phyloP scores from a whole-genome alignment of 2,888 invertebrate genomes.

The Ormyrus nitidulus region DNA sequence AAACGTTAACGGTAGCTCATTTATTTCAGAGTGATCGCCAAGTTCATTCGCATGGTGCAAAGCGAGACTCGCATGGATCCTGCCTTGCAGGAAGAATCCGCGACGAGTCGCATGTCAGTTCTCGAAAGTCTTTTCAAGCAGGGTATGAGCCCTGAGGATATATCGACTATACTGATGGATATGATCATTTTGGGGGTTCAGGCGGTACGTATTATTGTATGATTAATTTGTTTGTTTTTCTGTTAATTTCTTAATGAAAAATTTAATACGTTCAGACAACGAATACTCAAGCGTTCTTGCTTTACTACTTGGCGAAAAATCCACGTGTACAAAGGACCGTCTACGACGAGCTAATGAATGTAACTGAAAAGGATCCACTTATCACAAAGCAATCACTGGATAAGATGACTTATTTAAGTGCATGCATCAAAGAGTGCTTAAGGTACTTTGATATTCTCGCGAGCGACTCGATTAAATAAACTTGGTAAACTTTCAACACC shows the following conservation, averaged over 20 bases:
- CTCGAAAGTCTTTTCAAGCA: slow-evolving; percentile 78
- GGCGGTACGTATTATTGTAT: slow-evolving; percentile 74
- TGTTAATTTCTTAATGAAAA: slow-evolving; percentile 3
- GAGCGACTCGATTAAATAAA: background rate
- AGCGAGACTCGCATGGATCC: background rate
- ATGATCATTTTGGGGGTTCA: slow-evolving; percentile 82
- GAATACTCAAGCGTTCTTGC: slow-evolving; percentile 80
- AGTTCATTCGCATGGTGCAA: slow-evolving; percentile 76
- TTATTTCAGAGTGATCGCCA: slow-evolving; percentile 78
- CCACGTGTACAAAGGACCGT: slow-evolving; percentile 80
- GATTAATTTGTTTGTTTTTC: background rate
- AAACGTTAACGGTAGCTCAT: background rate
- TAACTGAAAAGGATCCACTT: slow-evolving; percentile 70
- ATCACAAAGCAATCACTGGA: slow-evolving; percentile 66
- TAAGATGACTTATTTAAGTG: slow-evolving; percentile 78
- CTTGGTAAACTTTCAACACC: background rate
- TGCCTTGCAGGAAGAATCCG: background rate
- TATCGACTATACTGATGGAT: slow-evolving; percentile 81
- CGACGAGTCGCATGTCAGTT: slow-evolving; percentile 68
- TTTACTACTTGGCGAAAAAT: slow-evolving; percentile 83
- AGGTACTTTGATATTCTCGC: slow-evolving; percentile 72
- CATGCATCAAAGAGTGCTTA: slow-evolving; percentile 81
- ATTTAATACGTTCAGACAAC: slow-evolving; percentile 75
- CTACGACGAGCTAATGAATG: slow-evolving; percentile 78
- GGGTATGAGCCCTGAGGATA: slow-evolving; percentile 79